Percentiles rank a stretch among this genome's conserved stretches.
Conservation (phyloP, 2,888 invertebrate genomes). For the Isotomurus palustris region DNA sequence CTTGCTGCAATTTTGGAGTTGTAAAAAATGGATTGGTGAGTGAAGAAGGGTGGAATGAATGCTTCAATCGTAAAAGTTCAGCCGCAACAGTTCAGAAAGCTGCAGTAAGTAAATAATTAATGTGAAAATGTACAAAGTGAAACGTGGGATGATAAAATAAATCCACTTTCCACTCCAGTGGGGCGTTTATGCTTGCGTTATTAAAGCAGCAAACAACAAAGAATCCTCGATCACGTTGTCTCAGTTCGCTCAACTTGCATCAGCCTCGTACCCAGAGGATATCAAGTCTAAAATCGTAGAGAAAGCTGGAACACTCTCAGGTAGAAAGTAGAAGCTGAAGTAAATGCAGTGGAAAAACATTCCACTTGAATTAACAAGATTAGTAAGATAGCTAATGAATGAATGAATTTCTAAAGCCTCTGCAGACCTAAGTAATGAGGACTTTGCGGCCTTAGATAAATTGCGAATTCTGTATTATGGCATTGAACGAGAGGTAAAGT, state of each 20-base stretch:
- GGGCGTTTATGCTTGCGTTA: conserved; percentile 26
- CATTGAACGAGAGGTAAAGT: conserved; percentile 21
- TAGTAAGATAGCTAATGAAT: too few relatives aligned
- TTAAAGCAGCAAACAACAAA: conserved; percentile 6
- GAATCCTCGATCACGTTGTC: conserved; percentile 14
- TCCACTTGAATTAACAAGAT: too few relatives aligned
- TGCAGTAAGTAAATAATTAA: conserved; percentile 2
- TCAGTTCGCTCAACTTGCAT: conserved; percentile 25
- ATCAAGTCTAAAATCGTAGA: conserved; percentile 20
- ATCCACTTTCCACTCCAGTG: conserved; percentile 14
- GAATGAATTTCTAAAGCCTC: not conserved
- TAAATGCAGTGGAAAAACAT: not conserved
- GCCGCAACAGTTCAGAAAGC: not conserved
- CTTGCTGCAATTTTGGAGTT: conserved; percentile 23
- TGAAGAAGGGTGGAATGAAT: conserved; percentile 4
- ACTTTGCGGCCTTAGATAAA: conserved; percentile 16
- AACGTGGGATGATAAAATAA: not conserved
- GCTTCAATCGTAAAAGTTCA: not conserved
- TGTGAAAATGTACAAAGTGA: not conserved
- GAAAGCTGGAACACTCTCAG: conserved; percentile 3
- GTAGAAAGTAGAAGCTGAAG: not conserved
- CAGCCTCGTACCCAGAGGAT: conserved; percentile 20
- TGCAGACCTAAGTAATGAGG: not conserved
- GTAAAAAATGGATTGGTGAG: conserved; percentile 21
- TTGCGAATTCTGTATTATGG: conserved; percentile 29